Base-by-base conservation (phyloP, 2,888 invertebrate genomes). In the Trissolcus brochymenae region DNA sequence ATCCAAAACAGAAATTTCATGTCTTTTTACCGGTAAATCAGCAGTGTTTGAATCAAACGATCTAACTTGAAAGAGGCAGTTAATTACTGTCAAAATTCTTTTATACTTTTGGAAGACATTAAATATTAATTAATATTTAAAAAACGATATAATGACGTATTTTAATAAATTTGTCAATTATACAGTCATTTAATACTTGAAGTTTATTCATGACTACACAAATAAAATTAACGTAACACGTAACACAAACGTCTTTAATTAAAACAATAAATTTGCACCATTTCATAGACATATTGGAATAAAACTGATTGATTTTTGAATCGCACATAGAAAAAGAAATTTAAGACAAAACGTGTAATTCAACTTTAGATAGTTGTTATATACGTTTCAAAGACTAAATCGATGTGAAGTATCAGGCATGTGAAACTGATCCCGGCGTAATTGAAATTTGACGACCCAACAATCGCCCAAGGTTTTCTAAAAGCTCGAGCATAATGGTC, bases 381-480 rank as follows among this genome's bases (percentile, higher is more conserved):
- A 72, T 76, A 72, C 64, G 77, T 77, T 77, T 73, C 77, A 77
- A 64, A 74, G 71, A 62, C 67, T 57, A 59, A 78, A 78, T 74
- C 66, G 68, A 68, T 64, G 54, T 70, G 75, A 76, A 65, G 66
- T 74, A 79, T 70, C 76, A 65, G 68, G 70, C 67, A 76, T 70
- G 65, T 73, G 79, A 77, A 80, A 80, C 77, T 76, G 78, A 81
- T 81, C 80, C 62, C 61, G 40, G 67, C 61, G 73, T 77, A 78
- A 80, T 80, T 77, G 79, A 79, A 78, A 70, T 77, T 80, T 74
- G 79, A 77, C 78, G 74, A 64, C 73, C 76, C 79, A 75, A 79
- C 77, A 78, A 78, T 70, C 78, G 75, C 56, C 65, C 71, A 49
- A 67, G 79, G 74, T 76, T 76, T 80, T 78, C 79, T 78, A 77